Conservation (phyloP, 2,888 invertebrate genomes). For the Drosophila mettleri region DNA sequence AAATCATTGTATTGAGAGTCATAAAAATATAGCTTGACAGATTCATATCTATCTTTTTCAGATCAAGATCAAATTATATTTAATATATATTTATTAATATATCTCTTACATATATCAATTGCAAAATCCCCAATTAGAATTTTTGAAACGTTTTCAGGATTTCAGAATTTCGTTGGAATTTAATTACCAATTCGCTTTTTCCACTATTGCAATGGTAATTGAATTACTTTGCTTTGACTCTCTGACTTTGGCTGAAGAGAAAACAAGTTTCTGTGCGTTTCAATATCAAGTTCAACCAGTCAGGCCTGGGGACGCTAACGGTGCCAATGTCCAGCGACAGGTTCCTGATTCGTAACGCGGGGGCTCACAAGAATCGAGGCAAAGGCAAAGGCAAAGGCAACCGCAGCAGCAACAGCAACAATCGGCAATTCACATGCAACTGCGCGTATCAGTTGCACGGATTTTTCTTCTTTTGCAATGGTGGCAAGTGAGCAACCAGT, state of each 20-base stretch:
- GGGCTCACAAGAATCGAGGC: slow-evolving; percentile 28
- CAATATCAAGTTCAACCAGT: slow-evolving; percentile 84
- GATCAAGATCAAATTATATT: no score
- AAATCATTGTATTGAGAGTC: no score
- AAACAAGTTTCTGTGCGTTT: slow-evolving; percentile 50
- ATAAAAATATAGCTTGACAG: no score
- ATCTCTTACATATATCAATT: no score
- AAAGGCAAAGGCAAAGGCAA: slow-evolving; percentile 6
- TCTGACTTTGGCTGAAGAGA: slow-evolving; percentile 22
- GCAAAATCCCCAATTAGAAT: not conserved
- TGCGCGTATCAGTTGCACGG: slow-evolving; percentile 62
- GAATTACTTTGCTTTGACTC: slow-evolving; percentile 31
- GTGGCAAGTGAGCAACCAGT: slow-evolving; percentile 72
- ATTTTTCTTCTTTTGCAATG: slow-evolving; percentile 51
- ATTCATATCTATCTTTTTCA: no score
- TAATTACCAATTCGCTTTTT: slow-evolving; percentile 29
- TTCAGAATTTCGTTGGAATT: slow-evolving; percentile 53
- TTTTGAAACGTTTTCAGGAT: not conserved
- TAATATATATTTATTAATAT: no score
- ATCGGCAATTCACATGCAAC: slow-evolving; percentile 34
- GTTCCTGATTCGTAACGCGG: slow-evolving; percentile 52
- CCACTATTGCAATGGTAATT: slow-evolving; percentile 26
- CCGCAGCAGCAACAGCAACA: slow-evolving; percentile 12
- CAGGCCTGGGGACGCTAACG: slow-evolving; percentile 63
- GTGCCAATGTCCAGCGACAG: slow-evolving; percentile 60